A percentile compares a stretch with the other conserved stretches of the same genome.
These are phyloP conservation scores for Fopius arisanus DNA, from an alignment of 1,140 invertebrate species.

Conservation along the genomic window DNA sequence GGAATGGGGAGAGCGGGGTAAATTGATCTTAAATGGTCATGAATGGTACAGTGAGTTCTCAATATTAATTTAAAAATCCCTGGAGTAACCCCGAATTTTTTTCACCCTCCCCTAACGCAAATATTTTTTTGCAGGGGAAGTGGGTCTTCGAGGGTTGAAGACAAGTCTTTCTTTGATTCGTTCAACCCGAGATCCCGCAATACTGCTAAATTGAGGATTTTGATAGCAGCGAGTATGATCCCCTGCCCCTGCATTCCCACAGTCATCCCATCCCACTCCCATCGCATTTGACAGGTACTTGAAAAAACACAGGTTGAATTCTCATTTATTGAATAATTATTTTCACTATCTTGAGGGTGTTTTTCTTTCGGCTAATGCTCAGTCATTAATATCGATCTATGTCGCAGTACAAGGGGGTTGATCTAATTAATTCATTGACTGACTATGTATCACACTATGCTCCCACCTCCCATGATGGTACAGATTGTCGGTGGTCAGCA, in stretches of 20 bases:
- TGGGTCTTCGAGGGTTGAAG: background rate
- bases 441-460: conserved; percentile 61
- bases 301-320: background rate
- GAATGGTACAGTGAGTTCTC: no score
- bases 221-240: background rate
- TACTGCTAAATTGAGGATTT: background rate
- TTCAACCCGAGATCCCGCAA: background rate
- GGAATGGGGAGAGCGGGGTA: no score
- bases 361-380: background rate
- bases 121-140: background rate
- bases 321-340: background rate
- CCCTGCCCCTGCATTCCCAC: background rate
- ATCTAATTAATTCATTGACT: conserved; percentile 28
- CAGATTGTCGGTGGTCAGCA: conserved; percentile 57
- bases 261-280: background rate
- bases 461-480: conserved; percentile 57
- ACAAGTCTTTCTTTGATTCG: background rate
- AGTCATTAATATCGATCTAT: background rate
- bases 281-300: background rate
- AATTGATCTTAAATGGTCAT: no score
- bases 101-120: no score
- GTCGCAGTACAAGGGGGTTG: background rate
- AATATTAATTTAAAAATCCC: no score
- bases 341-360: background rate
- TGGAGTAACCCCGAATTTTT: no score